Evolutionary conservation across 2,113 vertebrate species (phyloP), one percentile per base, ranked within the genome.

Genomic region (Aviceda subcristata): DNA sequence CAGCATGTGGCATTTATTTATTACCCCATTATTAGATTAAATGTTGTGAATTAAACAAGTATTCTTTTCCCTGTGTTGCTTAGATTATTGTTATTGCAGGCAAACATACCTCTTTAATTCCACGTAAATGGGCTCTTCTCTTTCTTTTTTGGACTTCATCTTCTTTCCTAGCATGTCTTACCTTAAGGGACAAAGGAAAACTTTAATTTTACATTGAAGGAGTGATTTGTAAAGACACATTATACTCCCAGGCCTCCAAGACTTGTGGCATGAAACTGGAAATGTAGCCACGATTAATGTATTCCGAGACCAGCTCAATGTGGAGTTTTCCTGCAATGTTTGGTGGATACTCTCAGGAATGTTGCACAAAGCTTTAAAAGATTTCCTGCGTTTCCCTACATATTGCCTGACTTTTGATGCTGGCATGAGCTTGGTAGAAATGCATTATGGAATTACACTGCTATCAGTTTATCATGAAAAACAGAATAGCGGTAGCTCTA

Each of bases 1-100:
- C 29, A 75, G 53, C 88, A 90, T 92, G 60, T 93, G 79, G 51
- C 72, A 63, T 88, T 91, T 21, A 59, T 97, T 94, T 96, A 75
- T 97, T 67, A 41, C 32, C 23, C 72, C 36, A 20, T 86, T 84
- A 64, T 95, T 91, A 95, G 55, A 86, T 72, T 66, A 71, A 80
- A 59, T 84, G 29, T 71, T 92, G 48, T 13, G 51, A 63, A 81
- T 88, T 86, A 93, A 62, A 41, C 27, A 76, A 67, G 26, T 84
- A 46, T 55, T 68, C 18, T 84, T 86, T 81, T 69, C 41, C 9
- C 17, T 80, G 29, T 80, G 15, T 93, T 93, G 41, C 90, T 62
- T 73, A 69, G 38, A 32, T 56, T 96, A 15, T 76, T 91, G 39
- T 57, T 88, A 36, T 11, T 39, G 41, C 90, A 86, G 48, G 34